Percentiles rank a stretch among this genome's conserved stretches.
Evolutionary conservation across 2,113 vertebrate genomes (phyloP).

Genomic region (Ailuropoda melanoleuca): DNA sequence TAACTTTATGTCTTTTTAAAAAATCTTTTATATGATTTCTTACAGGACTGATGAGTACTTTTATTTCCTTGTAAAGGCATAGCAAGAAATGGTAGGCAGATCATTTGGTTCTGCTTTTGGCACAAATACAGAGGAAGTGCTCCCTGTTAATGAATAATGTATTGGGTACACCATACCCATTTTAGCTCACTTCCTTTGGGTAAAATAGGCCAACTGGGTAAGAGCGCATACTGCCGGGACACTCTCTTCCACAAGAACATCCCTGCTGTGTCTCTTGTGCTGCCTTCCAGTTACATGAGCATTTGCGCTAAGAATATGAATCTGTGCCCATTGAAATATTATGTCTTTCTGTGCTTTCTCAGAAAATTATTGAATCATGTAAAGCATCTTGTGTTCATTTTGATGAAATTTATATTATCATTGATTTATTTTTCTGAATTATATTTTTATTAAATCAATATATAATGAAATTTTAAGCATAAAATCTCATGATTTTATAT

Average conservation of each 20-base stretch:
- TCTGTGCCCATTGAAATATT: not conserved
- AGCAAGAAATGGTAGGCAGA: not conserved
- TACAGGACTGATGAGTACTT: not conserved
- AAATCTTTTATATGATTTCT: not conserved
- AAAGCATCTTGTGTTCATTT: not conserved
- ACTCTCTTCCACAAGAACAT: not conserved
- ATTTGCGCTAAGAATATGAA: not conserved
- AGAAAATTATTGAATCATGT: not conserved
- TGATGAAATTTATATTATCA: not conserved
- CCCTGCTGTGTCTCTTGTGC: not conserved
- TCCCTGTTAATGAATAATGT: constrained; percentile 30
- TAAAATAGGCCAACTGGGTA: constrained; percentile 26
- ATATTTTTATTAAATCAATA: constrained; percentile 13
- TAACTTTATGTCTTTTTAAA: not conserved
- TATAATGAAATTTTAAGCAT: not conserved
- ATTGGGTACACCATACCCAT: not conserved
- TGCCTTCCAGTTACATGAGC: not conserved
- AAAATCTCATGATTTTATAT: not conserved
- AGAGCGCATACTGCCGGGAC: not conserved
- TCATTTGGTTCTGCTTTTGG: constrained; percentile 36
- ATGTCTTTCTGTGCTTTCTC: not conserved
- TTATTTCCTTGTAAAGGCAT: not conserved
- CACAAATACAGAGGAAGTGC: not conserved
- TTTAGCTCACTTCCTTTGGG: constrained; percentile 25
- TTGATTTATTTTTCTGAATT: constrained; percentile 37